Percentiles rank a stretch among this genome's conserved stretches.
These are phyloP conservation scores for Ellobium chinense DNA, from an alignment of 2,888 invertebrate genomes.

Conservation along the genomic window DNA sequence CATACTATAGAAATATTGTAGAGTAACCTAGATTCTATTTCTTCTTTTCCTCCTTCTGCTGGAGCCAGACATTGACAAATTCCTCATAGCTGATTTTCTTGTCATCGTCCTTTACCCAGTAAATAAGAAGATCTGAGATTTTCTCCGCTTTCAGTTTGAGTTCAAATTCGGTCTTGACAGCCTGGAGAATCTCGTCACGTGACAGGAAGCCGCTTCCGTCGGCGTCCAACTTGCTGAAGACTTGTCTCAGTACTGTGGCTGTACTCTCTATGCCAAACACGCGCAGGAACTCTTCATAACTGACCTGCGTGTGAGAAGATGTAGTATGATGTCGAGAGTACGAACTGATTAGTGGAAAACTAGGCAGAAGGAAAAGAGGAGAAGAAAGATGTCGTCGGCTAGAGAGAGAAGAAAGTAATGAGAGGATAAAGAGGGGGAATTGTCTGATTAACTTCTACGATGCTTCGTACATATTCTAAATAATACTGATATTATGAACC, in stretches of 20 bases:
- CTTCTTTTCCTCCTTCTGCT: conserved; percentile 41
- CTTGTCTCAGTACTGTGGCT: conserved; percentile 55
- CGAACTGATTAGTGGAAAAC: too few species aligned
- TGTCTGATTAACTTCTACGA: too few species aligned
- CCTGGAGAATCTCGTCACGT: conserved; percentile 65
- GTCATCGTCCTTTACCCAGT: conserved; percentile 58
- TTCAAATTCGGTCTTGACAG: conserved; percentile 61
- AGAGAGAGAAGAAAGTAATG: too few species aligned
- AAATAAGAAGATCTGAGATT: conserved; percentile 62
- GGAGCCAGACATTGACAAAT: conserved; percentile 57
- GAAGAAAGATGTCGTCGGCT: too few species aligned
- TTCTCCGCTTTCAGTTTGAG: conserved; percentile 64
- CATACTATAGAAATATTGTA: too few species aligned
- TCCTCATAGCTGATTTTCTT: conserved; percentile 65
- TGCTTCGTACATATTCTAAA: too few species aligned
- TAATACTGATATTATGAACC: too few species aligned
- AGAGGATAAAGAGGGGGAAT: too few species aligned
- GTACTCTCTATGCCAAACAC: conserved; percentile 61
- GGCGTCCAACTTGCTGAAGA: conserved; percentile 64
- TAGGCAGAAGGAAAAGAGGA: too few species aligned
- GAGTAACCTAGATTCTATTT: too few species aligned
- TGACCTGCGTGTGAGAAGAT: conserved; percentile 49
- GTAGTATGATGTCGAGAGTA: not conserved
- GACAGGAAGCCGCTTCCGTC: conserved; percentile 69
- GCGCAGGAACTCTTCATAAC: conserved; percentile 68